Evolutionary conservation across 2,888 invertebrate species (phyloP).

Genomic region (Panzeria rudis): DNA sequence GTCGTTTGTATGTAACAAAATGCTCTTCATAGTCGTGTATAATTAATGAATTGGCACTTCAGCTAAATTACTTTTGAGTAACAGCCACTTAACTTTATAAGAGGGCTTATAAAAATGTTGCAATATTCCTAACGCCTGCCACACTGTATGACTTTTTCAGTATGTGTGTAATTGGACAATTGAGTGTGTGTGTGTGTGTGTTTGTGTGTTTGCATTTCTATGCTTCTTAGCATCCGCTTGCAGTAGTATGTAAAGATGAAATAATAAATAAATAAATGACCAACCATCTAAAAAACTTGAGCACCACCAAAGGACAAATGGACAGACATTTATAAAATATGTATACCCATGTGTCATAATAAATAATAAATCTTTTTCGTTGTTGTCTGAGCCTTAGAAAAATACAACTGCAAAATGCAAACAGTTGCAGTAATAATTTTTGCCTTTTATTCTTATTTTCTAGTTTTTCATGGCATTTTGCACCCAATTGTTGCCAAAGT

Average conservation of each 20-base stretch:
- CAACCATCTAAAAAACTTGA: conserved; percentile 53
- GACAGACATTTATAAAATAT: conserved; percentile 44
- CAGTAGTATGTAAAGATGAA: conserved; percentile 23
- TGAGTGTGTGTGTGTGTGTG: background rate
- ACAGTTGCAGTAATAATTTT: conserved; percentile 70
- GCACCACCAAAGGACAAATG: conserved; percentile 29
- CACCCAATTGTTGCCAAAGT: conserved; percentile 15
- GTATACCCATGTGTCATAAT: conserved; percentile 69
- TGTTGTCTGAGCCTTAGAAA: background rate
- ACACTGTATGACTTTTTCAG: background rate
- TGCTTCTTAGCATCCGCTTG: conserved; percentile 31
- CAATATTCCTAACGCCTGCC: conserved; percentile 39
- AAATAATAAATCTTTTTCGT: conserved; percentile 71
- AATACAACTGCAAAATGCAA: conserved; percentile 61
- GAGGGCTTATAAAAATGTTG: conserved; percentile 71
- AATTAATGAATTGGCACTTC: conserved; percentile 82
- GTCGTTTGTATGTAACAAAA: conserved; percentile 23
- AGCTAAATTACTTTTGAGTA: conserved; percentile 80
- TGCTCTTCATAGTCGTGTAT: conserved; percentile 73
- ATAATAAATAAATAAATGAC: conserved; percentile 61
- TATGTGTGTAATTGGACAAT: background rate
- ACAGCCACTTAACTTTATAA: conserved; percentile 76
- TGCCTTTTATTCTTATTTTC: conserved; percentile 44
- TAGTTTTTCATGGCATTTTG: conserved; percentile 30
- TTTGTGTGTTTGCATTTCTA: conserved; percentile 18